phyloP scores from a whole-genome alignment of 2,797 vertebrate species.

The Taeniopygia guttata region DNA sequence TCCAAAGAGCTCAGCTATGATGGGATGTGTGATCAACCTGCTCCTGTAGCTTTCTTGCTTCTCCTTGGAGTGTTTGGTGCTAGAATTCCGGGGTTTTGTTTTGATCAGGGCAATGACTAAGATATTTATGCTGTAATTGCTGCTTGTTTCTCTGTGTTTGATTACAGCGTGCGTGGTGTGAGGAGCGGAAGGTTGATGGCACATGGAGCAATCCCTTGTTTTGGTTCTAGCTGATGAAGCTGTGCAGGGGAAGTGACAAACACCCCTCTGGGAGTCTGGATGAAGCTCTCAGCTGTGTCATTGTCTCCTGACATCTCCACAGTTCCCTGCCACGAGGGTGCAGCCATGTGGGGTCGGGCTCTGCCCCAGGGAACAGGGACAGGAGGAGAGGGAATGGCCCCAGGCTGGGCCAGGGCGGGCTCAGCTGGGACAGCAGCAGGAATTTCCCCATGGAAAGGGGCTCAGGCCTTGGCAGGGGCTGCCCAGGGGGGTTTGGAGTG shows the following conservation, averaged over 20 bases:
- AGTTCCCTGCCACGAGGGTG: not conserved
- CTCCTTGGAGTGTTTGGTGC: not conserved
- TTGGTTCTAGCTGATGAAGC: not conserved
- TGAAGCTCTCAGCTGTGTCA: not conserved
- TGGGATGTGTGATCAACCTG: not conserved
- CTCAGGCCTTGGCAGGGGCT: fast-evolving
- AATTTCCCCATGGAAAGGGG: too few relatives aligned
- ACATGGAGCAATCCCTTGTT: constrained; percentile 25
- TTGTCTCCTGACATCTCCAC: not conserved
- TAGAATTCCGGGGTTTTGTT: not conserved
- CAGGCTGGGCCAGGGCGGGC: not conserved
- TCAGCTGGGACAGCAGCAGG: too few relatives aligned
- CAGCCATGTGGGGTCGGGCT: fast-evolving
- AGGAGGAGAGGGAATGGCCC: not conserved
- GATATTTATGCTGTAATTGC: not conserved
- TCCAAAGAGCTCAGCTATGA: fast-evolving
- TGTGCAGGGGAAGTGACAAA: constrained; percentile 35
- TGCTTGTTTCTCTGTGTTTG: not conserved
- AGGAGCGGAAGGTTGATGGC: not conserved
- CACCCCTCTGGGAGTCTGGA: not conserved
- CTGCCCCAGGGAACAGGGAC: not conserved
- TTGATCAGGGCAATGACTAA: not conserved
- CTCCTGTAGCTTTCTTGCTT: not conserved
- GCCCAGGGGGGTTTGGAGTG: not conserved
- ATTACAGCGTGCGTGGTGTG: not conserved